Conservation (phyloP, 1,140 invertebrate genomes). For the Lucilia cuprina region DNA sequence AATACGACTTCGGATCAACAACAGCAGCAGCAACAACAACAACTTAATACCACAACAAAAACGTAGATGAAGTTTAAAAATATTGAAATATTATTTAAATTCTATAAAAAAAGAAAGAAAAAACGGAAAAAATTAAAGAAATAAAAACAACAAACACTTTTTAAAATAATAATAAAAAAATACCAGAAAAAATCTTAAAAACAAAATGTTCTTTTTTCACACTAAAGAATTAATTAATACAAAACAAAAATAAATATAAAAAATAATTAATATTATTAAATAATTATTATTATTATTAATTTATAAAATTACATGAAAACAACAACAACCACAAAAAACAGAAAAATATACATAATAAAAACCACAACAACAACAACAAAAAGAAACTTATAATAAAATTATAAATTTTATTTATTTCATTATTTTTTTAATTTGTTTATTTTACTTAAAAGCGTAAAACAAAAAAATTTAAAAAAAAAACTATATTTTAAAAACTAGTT, state of each 20-base stretch:
- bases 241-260: slow-evolving; percentile 6
- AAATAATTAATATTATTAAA: slow-evolving; percentile 29
- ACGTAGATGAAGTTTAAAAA: slow-evolving; percentile 50
- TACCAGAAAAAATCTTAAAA: slow-evolving; percentile 47
- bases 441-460: not conserved
- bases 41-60: slow-evolving; percentile 48
- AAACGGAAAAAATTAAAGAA: not conserved
- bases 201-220: slow-evolving; percentile 45
- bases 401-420: slow-evolving; percentile 19
- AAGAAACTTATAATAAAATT: slow-evolving; percentile 32
- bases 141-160: slow-evolving; percentile 8
- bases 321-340: slow-evolving; percentile 20
- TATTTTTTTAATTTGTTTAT: not conserved
- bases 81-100: slow-evolving; percentile 35
- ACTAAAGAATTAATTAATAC: slow-evolving; percentile 31
- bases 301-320: slow-evolving; percentile 37
- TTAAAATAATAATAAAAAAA: slow-evolving; percentile 38
- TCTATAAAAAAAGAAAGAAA: slow-evolving; percentile 28
- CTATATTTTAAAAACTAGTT: not conserved
- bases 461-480: not conserved
- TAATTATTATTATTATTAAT: slow-evolving; percentile 37
- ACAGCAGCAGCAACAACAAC: slow-evolving; percentile 44
- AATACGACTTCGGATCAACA: slow-evolving; percentile 34
- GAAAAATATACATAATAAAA: slow-evolving; percentile 21
- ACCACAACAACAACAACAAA: slow-evolving; percentile 36